A percentile compares a stretch with the other conserved stretches of the same genome.
Conservation (phyloP, 2,888 invertebrate genomes). For the Platycheirus rosarum region DNA sequence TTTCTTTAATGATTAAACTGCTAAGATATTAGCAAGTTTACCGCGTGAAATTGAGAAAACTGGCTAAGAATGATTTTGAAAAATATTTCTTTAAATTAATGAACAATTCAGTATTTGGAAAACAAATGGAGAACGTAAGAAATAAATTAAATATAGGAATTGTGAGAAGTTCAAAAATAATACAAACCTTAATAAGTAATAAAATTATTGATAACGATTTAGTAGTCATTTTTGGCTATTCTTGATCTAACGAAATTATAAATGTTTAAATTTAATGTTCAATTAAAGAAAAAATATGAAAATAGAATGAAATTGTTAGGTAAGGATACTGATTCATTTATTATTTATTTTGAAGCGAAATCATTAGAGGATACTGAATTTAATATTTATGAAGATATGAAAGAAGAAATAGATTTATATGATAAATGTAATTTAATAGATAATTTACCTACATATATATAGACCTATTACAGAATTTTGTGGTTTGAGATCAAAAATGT, state of each 20-base stretch:
- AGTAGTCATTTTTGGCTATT: constrained; percentile 35
- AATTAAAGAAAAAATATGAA: constrained; percentile 24
- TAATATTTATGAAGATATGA: too few relatives aligned
- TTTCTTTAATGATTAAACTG: constrained; percentile 29
- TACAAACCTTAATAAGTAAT: constrained; percentile 14
- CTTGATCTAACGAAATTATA: constrained; percentile 35
- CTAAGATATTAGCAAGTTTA: too few relatives aligned
- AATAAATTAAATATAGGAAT: constrained; percentile 38
- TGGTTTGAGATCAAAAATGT: constrained; percentile 18
- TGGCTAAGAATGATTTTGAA: constrained; percentile 78
- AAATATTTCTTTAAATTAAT: too few relatives aligned
- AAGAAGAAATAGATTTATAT: constrained; percentile 33
- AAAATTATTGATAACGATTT: constrained; percentile 34
- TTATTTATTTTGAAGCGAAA: constrained; percentile 39
- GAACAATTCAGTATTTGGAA: constrained; percentile 33
- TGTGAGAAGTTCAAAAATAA: constrained; percentile 28
- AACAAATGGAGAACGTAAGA: constrained; percentile 46
- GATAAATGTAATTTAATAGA: constrained; percentile 37
- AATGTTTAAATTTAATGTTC: constrained; percentile 33
- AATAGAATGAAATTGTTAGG: constrained; percentile 33
- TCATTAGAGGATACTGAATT: too few relatives aligned
- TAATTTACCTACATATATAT: too few relatives aligned
- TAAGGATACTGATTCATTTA: constrained; percentile 33
- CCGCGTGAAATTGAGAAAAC: too few relatives aligned
- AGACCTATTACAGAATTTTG: too few relatives aligned